Percentiles rank a stretch among this genome's conserved stretches.
Evolutionary conservation across 2,888 invertebrate genomes (phyloP).

Genomic region (Cephus pygmeus): DNA sequence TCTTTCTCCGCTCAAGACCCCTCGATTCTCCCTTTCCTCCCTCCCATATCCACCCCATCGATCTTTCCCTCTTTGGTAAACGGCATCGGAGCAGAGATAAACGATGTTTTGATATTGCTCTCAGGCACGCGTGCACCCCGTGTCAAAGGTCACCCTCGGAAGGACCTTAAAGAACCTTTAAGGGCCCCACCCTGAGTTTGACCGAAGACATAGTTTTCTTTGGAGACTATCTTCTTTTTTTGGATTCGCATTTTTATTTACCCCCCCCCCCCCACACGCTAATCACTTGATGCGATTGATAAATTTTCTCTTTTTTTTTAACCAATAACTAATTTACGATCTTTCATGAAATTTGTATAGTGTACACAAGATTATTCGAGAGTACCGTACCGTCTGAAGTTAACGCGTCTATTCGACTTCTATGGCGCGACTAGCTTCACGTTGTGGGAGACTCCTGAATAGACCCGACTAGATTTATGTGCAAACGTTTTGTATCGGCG

Average conservation of each 20-base stretch:
- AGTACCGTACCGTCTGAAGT: not conserved
- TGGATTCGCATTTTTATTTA: too few relatives aligned
- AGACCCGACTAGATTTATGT: not conserved
- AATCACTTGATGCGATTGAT: too few relatives aligned
- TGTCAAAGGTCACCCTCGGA: not conserved
- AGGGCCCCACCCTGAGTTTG: not conserved
- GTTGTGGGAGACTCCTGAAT: not conserved
- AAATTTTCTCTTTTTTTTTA: not conserved
- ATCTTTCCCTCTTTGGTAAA: not conserved
- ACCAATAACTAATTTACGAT: not conserved
- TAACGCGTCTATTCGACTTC: not conserved
- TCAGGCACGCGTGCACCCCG: not conserved
- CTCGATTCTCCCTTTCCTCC: too few relatives aligned
- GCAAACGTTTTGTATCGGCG: not conserved
- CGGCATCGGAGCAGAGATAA: constrained; percentile 1
- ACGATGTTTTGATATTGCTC: constrained; percentile 7
- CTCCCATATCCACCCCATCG: not conserved
- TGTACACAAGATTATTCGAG: not conserved
- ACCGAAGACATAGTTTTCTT: not conserved
- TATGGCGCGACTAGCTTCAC: not conserved
- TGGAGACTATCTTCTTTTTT: not conserved
- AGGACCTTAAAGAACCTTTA: not conserved
- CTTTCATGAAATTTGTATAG: not conserved
- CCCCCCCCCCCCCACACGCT: too few relatives aligned
- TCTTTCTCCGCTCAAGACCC: not conserved